These are phyloP conservation scores for Xenopus petersii DNA, from an alignment of 2,797 vertebrate genomes.

Conservation along the genomic window DNA sequence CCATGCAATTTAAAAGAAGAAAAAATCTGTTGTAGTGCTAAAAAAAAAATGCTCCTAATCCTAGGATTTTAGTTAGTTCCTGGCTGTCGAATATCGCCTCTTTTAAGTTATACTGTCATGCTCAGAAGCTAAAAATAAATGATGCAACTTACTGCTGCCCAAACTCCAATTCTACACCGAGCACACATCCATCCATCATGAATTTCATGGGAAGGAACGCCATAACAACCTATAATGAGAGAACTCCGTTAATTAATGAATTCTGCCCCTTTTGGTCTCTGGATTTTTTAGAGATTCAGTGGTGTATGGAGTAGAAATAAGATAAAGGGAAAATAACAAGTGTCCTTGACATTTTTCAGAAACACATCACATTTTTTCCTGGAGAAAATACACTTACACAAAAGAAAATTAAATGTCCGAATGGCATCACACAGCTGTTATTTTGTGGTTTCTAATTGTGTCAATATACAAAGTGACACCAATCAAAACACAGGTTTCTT, in stretches of 20 bases:
- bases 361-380: no score
- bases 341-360: no score
- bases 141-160: conserved; percentile 82
- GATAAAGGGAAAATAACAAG: conserved; percentile 33
- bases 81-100: conserved; percentile 34
- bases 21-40: no score
- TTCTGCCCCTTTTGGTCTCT: conserved; percentile 49
- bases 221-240: conserved; percentile 86
- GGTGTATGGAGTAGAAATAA: conserved; percentile 28
- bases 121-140: conserved; percentile 35
- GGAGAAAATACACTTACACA: no score
- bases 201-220: conserved; percentile 77
- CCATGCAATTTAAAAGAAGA: no score
- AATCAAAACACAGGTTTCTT: no score
- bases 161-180: conserved; percentile 78
- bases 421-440: no score
- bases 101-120: conserved; percentile 41
- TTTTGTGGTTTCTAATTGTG: no score
- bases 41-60: no score
- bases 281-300: conserved; percentile 42
- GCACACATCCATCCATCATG: conserved; percentile 83
- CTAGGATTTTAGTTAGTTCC: not conserved
- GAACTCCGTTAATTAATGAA: conserved; percentile 49
- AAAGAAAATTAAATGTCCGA: no score
- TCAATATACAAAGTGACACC: no score